Percentiles rank a stretch among this genome's conserved stretches.
Evolutionary conservation across 1,140 invertebrate genomes (phyloP).

Genomic region (Branchinecta lynchi): DNA sequence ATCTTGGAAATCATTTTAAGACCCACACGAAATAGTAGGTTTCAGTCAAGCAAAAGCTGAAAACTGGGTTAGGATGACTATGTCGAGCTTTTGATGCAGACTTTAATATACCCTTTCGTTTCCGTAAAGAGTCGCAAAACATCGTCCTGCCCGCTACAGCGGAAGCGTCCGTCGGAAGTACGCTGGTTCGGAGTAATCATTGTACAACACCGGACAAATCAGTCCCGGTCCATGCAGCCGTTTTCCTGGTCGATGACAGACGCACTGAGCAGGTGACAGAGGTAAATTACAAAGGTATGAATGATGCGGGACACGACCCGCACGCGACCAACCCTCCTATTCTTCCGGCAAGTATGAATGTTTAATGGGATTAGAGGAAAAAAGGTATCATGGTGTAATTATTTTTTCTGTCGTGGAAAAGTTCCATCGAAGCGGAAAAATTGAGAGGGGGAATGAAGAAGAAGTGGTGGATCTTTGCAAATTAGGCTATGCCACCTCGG

Average conservation of each 20-base stretch:
- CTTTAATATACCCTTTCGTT: neutral
- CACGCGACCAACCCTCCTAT: neutral
- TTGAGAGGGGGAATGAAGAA: no score
- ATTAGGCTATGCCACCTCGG: no score
- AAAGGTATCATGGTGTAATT: no score
- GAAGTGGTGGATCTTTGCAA: no score
- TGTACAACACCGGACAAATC: neutral
- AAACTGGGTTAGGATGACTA: no score
- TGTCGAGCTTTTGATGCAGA: no score
- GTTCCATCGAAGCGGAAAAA: no score
- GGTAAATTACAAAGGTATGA: constrained; percentile 9
- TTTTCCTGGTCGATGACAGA: neutral
- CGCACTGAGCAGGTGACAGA: neutral
- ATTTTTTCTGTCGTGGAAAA: no score
- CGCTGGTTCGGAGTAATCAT: neutral
- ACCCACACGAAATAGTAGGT: neutral
- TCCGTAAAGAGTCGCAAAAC: neutral
- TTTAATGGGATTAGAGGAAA: no score
- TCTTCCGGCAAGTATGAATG: neutral
- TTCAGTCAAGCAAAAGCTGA: neutral
- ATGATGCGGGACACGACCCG: constrained; percentile 8
- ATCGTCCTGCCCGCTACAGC: neutral
- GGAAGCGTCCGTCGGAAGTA: neutral
- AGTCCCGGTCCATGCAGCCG: neutral
- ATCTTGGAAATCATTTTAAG: neutral